These are phyloP conservation scores for Endotricha flammealis DNA, from an alignment of 2,888 invertebrate genomes.

Conservation along the genomic window DNA sequence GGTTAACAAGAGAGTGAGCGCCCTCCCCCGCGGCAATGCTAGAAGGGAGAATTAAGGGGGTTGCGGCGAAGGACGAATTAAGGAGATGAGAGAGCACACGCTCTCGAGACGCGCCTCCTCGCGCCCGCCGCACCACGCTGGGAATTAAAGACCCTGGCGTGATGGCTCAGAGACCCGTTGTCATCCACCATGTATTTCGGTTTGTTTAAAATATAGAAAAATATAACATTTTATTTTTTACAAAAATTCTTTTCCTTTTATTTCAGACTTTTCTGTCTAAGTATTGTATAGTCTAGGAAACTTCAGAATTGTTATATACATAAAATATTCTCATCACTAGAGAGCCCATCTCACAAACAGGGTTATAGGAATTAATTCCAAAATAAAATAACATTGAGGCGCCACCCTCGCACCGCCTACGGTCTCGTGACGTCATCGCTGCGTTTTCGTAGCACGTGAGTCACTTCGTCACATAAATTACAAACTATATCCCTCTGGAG, in stretches of 20 bases:
- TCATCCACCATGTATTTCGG: neutral
- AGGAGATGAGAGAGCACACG: constrained; percentile 78
- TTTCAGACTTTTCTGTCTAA: too few species aligned
- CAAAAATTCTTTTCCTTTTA: too few species aligned
- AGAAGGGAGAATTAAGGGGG: constrained; percentile 70
- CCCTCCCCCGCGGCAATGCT: constrained; percentile 56
- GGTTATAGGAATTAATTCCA: constrained; percentile 15
- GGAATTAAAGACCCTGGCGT: constrained; percentile 62
- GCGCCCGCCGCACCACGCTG: constrained; percentile 58
- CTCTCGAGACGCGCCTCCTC: constrained; percentile 72
- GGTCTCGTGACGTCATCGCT: constrained; percentile 58
- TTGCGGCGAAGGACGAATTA: constrained; percentile 78
- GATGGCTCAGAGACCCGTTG: constrained; percentile 17
- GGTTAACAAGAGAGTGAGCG: constrained; percentile 71
- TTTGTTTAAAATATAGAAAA: neutral
- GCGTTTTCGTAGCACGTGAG: constrained; percentile 68
- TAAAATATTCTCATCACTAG: neutral
- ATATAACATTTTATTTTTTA: neutral
- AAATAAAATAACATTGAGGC: constrained; percentile 20
- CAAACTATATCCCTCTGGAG: constrained; percentile 71
- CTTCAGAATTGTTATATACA: too few species aligned
- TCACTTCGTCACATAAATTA: constrained; percentile 65
- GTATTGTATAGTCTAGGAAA: too few species aligned
- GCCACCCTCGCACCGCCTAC: constrained; percentile 34
- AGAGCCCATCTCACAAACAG: constrained; percentile 3